Percentiles rank a stretch among this genome's conserved stretches.
These are phyloP conservation scores for Bombus huntii DNA, from an alignment of 1,140 invertebrate species.

Conservation along the genomic window DNA sequence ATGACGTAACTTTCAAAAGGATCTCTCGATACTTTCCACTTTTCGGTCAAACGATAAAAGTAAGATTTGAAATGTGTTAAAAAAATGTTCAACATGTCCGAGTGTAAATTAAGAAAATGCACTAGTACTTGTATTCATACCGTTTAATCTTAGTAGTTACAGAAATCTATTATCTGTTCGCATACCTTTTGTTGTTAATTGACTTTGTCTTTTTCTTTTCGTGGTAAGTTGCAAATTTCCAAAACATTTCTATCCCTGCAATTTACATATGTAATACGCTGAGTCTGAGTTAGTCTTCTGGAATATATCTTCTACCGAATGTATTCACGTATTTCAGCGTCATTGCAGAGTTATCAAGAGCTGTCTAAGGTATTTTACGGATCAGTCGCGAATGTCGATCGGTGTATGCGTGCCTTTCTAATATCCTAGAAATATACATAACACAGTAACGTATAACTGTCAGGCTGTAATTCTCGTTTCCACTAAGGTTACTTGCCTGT, in stretches of 20 bases:
- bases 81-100: too few species aligned
- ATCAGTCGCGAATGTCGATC: neutral
- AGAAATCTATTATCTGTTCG: too few species aligned
- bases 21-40: neutral
- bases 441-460: slow-evolving; percentile 61
- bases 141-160: too few species aligned
- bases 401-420: slow-evolving; percentile 33
- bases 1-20: neutral
- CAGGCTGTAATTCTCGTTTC: slow-evolving; percentile 61
- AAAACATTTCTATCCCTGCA: neutral
- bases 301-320: neutral
- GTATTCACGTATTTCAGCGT: slow-evolving; percentile 5
- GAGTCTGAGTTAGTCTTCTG: neutral
- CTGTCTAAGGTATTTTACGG: slow-evolving; percentile 36
- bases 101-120: too few species aligned
- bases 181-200: neutral
- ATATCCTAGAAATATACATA: slow-evolving; percentile 40
- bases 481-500: slow-evolving; percentile 60
- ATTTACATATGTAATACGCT: slow-evolving; percentile 26
- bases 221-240: neutral
- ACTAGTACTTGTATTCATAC: too few species aligned
- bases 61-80: neutral
- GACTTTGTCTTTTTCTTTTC: too few species aligned
- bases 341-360: slow-evolving; percentile 24
- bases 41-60: neutral